Evolutionary conservation across 2,888 invertebrate species (phyloP).

Genomic region (Drosophila glabriapex): DNA sequence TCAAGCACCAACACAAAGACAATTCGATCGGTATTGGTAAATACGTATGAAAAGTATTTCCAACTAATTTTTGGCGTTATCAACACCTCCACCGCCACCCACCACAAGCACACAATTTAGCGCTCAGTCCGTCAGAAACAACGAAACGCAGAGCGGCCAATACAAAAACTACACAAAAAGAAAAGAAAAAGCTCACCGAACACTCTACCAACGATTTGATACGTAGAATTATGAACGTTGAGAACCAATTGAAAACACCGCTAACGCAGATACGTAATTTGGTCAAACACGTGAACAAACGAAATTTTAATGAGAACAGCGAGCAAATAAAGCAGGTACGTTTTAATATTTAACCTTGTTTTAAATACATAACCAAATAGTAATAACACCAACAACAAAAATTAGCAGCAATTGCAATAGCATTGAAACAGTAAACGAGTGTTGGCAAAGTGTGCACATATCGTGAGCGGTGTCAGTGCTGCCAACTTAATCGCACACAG

Average conservation of each 20-base stretch:
- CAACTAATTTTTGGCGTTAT: slow-evolving; percentile 57
- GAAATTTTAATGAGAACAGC: slow-evolving; percentile 96
- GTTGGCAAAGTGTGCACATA: slow-evolving; percentile 64
- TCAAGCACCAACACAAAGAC: slow-evolving; percentile 54
- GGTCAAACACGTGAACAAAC: slow-evolving; percentile 97
- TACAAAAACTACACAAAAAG: slow-evolving; percentile 26
- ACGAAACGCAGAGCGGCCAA: slow-evolving; percentile 26
- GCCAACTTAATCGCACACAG: slow-evolving; percentile 57
- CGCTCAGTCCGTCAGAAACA: slow-evolving; percentile 37
- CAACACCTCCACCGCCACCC: slow-evolving; percentile 53
- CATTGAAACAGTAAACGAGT: slow-evolving; percentile 47
- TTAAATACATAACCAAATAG: slow-evolving; percentile 62
- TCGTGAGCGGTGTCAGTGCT: slow-evolving; percentile 58
- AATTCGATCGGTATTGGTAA: slow-evolving; percentile 47
- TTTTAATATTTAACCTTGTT: slow-evolving; percentile 63
- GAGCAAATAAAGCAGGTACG: slow-evolving; percentile 96
- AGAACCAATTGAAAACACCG: slow-evolving; percentile 99
- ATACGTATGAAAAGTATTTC: slow-evolving; percentile 44
- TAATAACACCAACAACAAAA: slow-evolving; percentile 52
- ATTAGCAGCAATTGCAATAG: slow-evolving; percentile 38
- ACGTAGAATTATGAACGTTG: slow-evolving; percentile 98
- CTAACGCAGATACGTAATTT: slow-evolving; percentile 99
- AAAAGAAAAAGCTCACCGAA: slow-evolving; percentile 43
- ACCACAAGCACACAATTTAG: slow-evolving; percentile 42
- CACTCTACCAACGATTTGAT: slow-evolving; percentile 60